Conservation (phyloP, 2,113 vertebrate species). For the Chlamydotis undulata region DNA sequence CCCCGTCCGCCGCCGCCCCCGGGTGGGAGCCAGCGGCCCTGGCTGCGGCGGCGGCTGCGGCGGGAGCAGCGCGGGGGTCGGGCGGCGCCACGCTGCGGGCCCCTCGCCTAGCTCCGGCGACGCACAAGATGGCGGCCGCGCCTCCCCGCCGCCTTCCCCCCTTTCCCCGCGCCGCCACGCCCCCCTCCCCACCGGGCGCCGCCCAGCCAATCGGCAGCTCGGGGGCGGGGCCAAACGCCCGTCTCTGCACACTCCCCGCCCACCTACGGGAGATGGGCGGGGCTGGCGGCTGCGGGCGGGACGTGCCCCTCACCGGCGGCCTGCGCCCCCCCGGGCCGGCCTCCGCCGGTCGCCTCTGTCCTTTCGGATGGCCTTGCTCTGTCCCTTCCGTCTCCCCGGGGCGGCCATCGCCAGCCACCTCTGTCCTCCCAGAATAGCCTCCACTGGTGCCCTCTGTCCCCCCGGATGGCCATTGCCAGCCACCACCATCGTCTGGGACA, state of each 20-base stretch:
- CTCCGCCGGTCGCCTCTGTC: accelerated
- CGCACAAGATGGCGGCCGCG: constrained; percentile 67
- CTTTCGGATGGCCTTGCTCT: too few species aligned
- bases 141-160: neutral
- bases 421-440: neutral
- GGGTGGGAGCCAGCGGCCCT: neutral
- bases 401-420: neutral
- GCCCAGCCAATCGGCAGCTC: neutral
- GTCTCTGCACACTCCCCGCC: neutral
- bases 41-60: neutral
- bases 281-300: neutral
- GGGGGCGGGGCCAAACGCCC: neutral
- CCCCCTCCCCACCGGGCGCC: neutral
- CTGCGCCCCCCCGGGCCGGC: too few species aligned
- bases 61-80: neutral
- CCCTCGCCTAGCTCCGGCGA: neutral
- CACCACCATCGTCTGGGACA: accelerated
- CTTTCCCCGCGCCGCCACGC: neutral
- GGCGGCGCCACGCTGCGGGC: neutral
- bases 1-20: neutral
- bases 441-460: accelerated
- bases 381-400: too few species aligned
- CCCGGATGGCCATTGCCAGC: accelerated
- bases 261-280: neutral
- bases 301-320: accelerated